A percentile compares a stretch with the other conserved stretches of the same genome.
These are phyloP conservation scores for Girardia tigrina DNA, from an alignment of 2,888 invertebrate species.

Conservation along the genomic window DNA sequence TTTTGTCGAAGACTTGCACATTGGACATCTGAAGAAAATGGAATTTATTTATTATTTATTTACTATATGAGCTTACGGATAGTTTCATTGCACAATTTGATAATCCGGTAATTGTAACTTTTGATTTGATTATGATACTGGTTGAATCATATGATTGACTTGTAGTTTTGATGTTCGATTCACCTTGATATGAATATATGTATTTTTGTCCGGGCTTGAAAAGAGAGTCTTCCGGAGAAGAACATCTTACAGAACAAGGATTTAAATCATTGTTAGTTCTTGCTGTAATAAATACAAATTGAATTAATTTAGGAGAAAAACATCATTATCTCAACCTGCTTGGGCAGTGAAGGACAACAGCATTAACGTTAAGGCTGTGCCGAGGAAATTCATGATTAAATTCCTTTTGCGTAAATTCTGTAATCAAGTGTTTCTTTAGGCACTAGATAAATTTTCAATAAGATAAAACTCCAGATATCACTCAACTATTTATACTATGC, in stretches of 20 bases:
- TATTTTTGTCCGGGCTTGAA: conserved; percentile 12
- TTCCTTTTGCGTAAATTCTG: no score
- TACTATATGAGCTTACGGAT: background rate
- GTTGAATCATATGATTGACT: background rate
- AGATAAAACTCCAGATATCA: no score
- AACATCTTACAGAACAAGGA: background rate
- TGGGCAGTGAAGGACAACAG: background rate
- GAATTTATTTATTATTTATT: background rate
- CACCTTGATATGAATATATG: background rate
- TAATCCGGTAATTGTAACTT: background rate
- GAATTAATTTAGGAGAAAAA: background rate
- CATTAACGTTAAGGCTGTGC: background rate
- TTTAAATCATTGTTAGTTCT: background rate
- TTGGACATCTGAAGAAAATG: background rate
- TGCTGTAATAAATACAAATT: background rate
- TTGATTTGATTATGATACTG: background rate
- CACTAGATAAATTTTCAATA: no score
- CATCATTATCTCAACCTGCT: background rate
- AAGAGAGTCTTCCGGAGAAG: background rate
- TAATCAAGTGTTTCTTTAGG: no score
- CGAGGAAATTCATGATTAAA: background rate
- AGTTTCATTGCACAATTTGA: conserved; percentile 12
- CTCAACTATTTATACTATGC: no score
- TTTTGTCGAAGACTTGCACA: background rate
- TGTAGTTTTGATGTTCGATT: background rate